A percentile compares a stretch with the other conserved stretches of the same genome.
phyloP scores from a whole-genome alignment of 1,140 invertebrate species.

The Microplitis mediator region DNA sequence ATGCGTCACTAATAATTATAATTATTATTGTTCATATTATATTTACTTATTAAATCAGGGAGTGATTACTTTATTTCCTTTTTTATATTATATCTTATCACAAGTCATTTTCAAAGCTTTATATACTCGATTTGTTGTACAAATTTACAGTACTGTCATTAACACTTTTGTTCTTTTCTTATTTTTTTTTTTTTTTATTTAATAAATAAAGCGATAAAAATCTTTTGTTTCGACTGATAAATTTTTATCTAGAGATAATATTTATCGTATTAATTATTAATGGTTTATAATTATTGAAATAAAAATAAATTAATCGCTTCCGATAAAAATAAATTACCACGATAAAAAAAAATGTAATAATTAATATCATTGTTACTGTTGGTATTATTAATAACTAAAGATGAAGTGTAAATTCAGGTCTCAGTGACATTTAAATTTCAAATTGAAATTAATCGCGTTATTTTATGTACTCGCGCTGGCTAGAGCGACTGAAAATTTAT shows the following conservation, averaged over 20 bases:
- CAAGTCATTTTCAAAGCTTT: constrained; percentile 33
- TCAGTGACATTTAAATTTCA: too few species aligned
- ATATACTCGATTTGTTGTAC: constrained; percentile 29
- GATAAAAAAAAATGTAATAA: constrained; percentile 6
- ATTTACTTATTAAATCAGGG: not conserved
- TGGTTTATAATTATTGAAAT: constrained; percentile 23
- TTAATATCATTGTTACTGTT: constrained; percentile 34
- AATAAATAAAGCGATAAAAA: too few species aligned
- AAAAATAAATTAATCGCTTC: constrained; percentile 18
- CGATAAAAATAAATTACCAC: constrained; percentile 30
- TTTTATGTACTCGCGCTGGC: not conserved
- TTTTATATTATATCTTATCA: constrained; percentile 16
- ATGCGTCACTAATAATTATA: not conserved
- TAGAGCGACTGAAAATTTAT: constrained; percentile 17
- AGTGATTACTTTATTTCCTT: constrained; percentile 8
- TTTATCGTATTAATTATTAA: constrained; percentile 5
- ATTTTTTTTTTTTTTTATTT: not conserved
- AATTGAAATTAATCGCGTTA: not conserved
- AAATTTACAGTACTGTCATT: constrained; percentile 18
- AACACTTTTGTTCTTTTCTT: constrained; percentile 21
- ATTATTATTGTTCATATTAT: constrained; percentile 1
- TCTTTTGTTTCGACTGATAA: not conserved
- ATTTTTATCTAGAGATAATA: too few species aligned
- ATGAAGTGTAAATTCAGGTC: not conserved
- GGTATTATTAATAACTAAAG: constrained; percentile 35